Conservation (phyloP, 2,888 invertebrate species). For the Tetrapedia diversipes region DNA sequence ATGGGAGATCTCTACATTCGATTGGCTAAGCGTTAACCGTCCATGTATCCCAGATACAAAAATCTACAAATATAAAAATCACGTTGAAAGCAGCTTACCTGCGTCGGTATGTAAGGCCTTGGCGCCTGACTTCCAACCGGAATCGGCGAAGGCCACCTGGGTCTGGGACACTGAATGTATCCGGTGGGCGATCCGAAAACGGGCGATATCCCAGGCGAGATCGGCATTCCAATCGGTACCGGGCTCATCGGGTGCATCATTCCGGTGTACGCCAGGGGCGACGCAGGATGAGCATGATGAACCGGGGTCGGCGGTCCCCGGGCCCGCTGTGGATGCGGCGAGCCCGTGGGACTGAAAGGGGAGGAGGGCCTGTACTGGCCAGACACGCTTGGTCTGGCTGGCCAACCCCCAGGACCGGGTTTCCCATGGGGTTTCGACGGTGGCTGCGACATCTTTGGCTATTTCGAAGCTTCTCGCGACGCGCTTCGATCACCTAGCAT, state of each 20-base stretch:
- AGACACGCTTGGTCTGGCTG: constrained; percentile 80
- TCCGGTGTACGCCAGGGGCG: constrained; percentile 84
- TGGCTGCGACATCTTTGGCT: constrained; percentile 77
- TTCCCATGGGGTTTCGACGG: constrained; percentile 82
- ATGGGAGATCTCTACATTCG: no score
- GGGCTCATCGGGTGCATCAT: constrained; percentile 82
- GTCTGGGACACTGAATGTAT: constrained; percentile 87
- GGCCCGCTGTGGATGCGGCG: constrained; percentile 71
- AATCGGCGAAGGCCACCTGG: constrained; percentile 86
- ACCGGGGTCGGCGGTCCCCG: constrained; percentile 66
- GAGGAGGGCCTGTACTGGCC: constrained; percentile 88
- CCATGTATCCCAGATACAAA: no score
- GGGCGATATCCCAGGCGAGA: constrained; percentile 87
- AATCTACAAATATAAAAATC: no score
- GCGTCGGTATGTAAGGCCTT: constrained; percentile 84
- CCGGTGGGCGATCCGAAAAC: constrained; percentile 82
- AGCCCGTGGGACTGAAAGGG: constrained; percentile 90
- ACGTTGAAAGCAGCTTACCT: constrained; percentile 61
- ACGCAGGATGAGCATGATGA: constrained; percentile 80
- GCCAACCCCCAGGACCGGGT: constrained; percentile 77
- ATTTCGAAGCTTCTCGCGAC: constrained; percentile 51
- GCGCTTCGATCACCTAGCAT: constrained; percentile 61
- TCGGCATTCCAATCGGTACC: constrained; percentile 86
- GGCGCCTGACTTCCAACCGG: constrained; percentile 82
- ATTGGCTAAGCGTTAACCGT: no score